phyloP scores from a whole-genome alignment of 2,113 vertebrate genomes.

The Cromileptes altivelis region DNA sequence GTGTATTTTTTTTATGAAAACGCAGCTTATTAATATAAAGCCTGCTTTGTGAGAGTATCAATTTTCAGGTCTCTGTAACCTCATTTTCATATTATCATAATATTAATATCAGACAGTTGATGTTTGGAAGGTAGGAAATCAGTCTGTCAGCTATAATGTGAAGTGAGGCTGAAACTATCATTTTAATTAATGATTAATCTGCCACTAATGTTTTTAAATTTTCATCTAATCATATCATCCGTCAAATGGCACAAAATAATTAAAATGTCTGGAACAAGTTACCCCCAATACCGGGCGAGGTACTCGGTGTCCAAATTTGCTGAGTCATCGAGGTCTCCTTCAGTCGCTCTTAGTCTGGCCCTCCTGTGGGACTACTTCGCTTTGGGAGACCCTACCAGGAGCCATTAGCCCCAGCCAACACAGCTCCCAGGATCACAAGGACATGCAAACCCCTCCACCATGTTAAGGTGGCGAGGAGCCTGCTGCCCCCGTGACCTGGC shows the following conservation, averaged over 20 bases:
- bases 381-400: too few species aligned
- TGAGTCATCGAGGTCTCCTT: too few species aligned
- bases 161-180: not conserved
- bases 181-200: not conserved
- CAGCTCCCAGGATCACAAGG: too few species aligned
- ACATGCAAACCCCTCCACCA: too few species aligned
- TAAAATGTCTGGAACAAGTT: not conserved
- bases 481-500: too few species aligned
- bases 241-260: not conserved
- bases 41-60: not conserved
- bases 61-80: not conserved
- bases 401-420: too few species aligned
- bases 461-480: too few species aligned
- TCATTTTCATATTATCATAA: not conserved
- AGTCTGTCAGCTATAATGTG: not conserved
- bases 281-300: too few species aligned
- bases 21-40: not conserved
- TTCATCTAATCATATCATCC: not conserved
- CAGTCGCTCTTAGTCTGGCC: too few species aligned
- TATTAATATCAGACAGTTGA: not conserved
- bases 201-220: not conserved
- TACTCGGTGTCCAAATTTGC: too few species aligned
- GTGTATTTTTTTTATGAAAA: not conserved
- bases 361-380: too few species aligned
- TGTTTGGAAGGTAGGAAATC: not conserved